These are phyloP conservation scores for Hycleus cichorii DNA, from an alignment of 1,140 invertebrate species.

Conservation along the genomic window DNA sequence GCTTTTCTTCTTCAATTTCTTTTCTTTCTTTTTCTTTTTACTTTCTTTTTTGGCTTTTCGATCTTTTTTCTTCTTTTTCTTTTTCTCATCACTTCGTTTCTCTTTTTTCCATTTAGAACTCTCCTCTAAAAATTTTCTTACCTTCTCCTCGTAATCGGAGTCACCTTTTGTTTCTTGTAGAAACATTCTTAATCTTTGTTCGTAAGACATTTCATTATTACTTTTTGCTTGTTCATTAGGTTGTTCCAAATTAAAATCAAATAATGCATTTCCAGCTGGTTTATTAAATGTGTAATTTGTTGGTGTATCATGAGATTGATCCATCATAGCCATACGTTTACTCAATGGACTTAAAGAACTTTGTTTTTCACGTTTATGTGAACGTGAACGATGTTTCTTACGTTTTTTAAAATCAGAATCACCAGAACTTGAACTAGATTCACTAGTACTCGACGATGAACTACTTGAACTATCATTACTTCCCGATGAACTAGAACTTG, in stretches of 20 bases:
- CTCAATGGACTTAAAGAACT: conserved; percentile 69
- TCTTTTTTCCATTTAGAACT: conserved; percentile 71
- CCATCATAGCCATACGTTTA: conserved; percentile 66
- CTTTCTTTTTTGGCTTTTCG: conserved; percentile 54
- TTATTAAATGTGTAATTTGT: conserved; percentile 53
- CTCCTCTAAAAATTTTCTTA: conserved; percentile 75
- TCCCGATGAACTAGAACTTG: conserved; percentile 55
- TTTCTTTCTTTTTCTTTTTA: conserved; percentile 58
- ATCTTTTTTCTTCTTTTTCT: conserved; percentile 65
- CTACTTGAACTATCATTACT: conserved; percentile 45
- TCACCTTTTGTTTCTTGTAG: conserved; percentile 72
- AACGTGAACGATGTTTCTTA: conserved; percentile 53
- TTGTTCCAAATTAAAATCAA: conserved; percentile 40
- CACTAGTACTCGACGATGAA: conserved; percentile 50
- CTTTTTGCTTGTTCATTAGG: conserved; percentile 34
- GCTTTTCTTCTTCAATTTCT: conserved; percentile 55
- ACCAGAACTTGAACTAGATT: conserved; percentile 52
- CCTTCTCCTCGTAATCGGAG: conserved; percentile 75
- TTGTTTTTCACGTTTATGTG: conserved; percentile 55
- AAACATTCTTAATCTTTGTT: conserved; percentile 65
- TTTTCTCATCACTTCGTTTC: conserved; percentile 59
- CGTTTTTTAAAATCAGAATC: conserved; percentile 54
- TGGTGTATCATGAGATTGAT: conserved; percentile 45
- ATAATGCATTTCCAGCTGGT: conserved; percentile 32
- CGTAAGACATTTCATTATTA: conserved; percentile 53